Percentiles rank a stretch among this genome's conserved stretches.
Conservation (phyloP, 2,888 invertebrate genomes). For the Theodoxus fluviatilis region DNA sequence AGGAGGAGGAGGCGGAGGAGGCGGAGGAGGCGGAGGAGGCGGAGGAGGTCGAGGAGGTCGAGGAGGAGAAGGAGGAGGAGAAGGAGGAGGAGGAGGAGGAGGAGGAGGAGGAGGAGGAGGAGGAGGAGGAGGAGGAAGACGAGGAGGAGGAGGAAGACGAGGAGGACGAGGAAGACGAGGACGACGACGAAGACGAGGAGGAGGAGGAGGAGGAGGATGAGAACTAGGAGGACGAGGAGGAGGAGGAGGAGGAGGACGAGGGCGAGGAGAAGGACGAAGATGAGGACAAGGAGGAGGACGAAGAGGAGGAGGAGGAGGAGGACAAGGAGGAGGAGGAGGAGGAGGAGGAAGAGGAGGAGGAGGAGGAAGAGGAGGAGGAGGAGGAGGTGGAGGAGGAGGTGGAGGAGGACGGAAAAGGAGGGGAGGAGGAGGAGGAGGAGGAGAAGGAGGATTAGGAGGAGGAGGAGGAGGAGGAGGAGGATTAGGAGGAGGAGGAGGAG, state of each 20-base stretch:
- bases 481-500: no score
- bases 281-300: not conserved
- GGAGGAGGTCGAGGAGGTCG: no score
- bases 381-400: not conserved
- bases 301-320: not conserved
- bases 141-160: not conserved
- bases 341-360: not conserved
- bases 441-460: no score
- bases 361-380: not conserved
- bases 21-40: no score
- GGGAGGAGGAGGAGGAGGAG: no score
- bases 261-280: not conserved
- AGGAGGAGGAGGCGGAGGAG: no score
- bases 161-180: not conserved
- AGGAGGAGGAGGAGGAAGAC: not conserved
- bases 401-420: not conserved
- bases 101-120: not conserved
- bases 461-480: no score
- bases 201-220: not conserved
- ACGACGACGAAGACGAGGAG: not conserved
- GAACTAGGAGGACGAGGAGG: not conserved
- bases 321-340: not conserved
- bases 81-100: no score
- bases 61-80: no score
- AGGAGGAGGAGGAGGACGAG: not conserved